Percentiles rank a stretch among this genome's conserved stretches.
These are phyloP conservation scores for Drosophila kanapiae DNA, from an alignment of 1,140 invertebrate genomes.

Conservation along the genomic window DNA sequence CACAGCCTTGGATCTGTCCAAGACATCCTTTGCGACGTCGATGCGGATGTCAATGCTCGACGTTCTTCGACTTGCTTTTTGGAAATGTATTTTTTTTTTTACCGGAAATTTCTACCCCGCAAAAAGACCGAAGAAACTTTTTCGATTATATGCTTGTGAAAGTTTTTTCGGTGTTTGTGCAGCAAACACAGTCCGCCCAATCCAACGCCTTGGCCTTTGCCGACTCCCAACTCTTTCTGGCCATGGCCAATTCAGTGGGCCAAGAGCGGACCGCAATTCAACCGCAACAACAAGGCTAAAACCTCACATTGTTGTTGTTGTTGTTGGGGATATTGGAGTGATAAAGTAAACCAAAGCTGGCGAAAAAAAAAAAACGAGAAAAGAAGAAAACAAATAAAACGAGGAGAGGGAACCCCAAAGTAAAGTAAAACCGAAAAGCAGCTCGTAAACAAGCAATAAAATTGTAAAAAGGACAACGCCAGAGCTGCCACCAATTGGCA, in stretches of 20 bases:
- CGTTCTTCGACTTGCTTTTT: constrained; percentile 13
- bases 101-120: constrained; percentile 10
- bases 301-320: constrained; percentile 29
- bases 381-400: constrained; percentile 5
- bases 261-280: constrained; percentile 65
- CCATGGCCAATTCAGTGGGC: constrained; percentile 31
- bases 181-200: constrained; percentile 23
- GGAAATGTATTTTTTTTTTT: constrained; percentile 4
- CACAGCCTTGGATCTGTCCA: background rate
- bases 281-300: constrained; percentile 53
- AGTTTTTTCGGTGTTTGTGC: constrained; percentile 71
- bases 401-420: constrained; percentile 6
- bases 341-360: constrained; percentile 46
- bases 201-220: background rate
- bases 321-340: constrained; percentile 61
- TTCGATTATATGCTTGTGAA: constrained; percentile 83
- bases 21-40: constrained; percentile 4
- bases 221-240: constrained; percentile 10
- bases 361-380: background rate
- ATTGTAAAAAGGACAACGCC: constrained; percentile 79
- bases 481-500: constrained; percentile 73
- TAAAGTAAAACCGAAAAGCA: constrained; percentile 66
- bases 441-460: constrained; percentile 84
- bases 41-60: constrained; percentile 34
- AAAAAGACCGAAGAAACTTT: constrained; percentile 61